These are phyloP conservation scores for Pholis gunnellus DNA, from an alignment of 2,113 vertebrate species.

Conservation along the genomic window DNA sequence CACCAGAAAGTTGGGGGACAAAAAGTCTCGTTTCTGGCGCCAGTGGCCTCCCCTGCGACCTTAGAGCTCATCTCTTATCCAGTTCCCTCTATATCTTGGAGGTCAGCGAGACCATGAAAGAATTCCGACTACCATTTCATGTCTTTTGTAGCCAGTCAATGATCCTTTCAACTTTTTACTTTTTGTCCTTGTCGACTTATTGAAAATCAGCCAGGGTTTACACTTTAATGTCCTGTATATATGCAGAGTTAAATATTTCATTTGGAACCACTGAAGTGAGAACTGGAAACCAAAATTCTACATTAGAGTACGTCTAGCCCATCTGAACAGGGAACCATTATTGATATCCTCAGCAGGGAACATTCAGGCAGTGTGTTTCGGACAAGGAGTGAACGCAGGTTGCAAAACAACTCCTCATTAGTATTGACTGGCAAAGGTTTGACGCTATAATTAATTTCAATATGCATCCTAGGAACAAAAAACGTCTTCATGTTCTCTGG, in stretches of 20 bases:
- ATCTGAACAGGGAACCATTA: slow-evolving; percentile 7
- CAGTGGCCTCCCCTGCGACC: neutral
- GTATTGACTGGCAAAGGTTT: neutral
- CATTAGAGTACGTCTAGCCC: neutral
- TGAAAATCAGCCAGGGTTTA: slow-evolving; percentile 46
- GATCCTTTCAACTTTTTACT: neutral
- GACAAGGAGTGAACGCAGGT: no score
- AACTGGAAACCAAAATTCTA: slow-evolving; percentile 37
- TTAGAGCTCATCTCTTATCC: neutral
- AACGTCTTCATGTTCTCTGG: neutral
- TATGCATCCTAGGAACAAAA: neutral
- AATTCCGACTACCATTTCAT: neutral
- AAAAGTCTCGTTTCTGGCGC: neutral
- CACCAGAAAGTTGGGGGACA: neutral
- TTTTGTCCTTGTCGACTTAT: slow-evolving; percentile 50
- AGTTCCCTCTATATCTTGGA: neutral
- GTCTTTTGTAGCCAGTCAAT: slow-evolving; percentile 13
- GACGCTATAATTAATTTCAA: slow-evolving; percentile 7
- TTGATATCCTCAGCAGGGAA: slow-evolving; percentile 4
- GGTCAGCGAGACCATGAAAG: neutral
- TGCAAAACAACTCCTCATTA: neutral
- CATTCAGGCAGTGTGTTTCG: neutral
- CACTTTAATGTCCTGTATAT: slow-evolving; percentile 67
- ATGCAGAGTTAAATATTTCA: slow-evolving; percentile 74
- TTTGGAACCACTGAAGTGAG: slow-evolving; percentile 42